Conservation (phyloP, 2,797 vertebrate genomes). For the Alcedo quadribrachys region DNA sequence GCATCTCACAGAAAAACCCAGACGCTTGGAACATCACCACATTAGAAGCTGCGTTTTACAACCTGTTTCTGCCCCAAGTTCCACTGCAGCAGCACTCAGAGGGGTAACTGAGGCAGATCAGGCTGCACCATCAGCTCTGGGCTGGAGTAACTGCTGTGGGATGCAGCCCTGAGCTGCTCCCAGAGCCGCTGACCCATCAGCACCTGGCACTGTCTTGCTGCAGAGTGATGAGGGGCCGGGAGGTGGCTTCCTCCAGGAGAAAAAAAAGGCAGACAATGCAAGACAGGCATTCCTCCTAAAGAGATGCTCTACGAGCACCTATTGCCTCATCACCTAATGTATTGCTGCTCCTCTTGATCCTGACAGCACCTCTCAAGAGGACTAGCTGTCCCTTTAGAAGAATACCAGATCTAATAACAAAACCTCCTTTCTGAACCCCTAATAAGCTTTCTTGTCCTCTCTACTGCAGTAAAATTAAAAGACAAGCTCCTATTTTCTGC, state of each 20-base stretch:
- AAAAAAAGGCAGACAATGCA: fast-evolving
- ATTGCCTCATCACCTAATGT: background rate
- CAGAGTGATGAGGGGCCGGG: background rate
- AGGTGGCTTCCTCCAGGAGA: fast-evolving
- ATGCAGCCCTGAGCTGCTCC: background rate
- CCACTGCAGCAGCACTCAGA: background rate
- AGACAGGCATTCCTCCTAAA: background rate
- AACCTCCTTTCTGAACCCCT: background rate
- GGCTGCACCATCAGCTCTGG: background rate
- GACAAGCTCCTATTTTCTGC: background rate
- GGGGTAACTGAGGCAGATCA: background rate
- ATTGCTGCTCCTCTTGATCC: background rate
- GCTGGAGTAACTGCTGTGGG: background rate
- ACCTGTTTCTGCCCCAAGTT: background rate
- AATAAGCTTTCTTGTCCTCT: background rate
- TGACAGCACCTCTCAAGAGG: background rate
- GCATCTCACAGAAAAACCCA: fast-evolving
- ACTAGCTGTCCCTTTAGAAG: background rate
- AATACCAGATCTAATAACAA: background rate
- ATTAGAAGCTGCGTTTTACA: background rate
- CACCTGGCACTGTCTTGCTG: background rate
- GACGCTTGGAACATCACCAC: background rate
- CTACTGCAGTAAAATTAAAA: background rate
- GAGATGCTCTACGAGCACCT: background rate
- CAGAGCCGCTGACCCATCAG: fast-evolving